Conservation (phyloP, 1,140 invertebrate species). For the Diachasmimorpha longicaudata region DNA sequence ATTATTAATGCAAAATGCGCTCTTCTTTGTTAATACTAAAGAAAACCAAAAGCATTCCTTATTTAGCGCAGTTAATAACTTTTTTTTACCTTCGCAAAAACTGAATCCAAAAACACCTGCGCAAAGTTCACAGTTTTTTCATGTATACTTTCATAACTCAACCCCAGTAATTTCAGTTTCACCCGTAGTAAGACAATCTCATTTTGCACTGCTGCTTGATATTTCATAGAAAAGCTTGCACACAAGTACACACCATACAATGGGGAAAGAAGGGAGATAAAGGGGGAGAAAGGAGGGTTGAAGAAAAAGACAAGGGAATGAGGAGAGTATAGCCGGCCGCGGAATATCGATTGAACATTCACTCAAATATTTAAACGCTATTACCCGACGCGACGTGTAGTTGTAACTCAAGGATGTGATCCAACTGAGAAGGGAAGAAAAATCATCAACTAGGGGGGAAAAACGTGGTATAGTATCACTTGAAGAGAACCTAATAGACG, state of each 20-base stretch:
- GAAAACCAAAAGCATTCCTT: too few species aligned
- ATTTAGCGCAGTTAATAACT: too few species aligned
- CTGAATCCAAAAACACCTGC: background rate
- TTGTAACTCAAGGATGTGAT: constrained; percentile 3
- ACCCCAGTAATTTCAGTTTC: background rate
- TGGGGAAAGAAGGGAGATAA: background rate
- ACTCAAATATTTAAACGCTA: constrained; percentile 56
- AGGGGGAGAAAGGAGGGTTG: constrained; percentile 25
- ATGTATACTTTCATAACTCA: background rate
- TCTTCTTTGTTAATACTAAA: too few species aligned
- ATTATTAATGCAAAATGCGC: too few species aligned
- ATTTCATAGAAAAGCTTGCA: constrained; percentile 48
- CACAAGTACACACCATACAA: background rate
- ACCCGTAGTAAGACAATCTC: constrained; percentile 43
- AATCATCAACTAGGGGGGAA: background rate
- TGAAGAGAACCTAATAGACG: too few species aligned
- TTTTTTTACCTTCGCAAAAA: too few species aligned
- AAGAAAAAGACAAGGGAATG: constrained; percentile 30
- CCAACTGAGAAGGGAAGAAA: background rate
- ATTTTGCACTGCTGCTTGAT: constrained; percentile 47
- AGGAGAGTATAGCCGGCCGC: constrained; percentile 31
- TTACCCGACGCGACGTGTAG: constrained; percentile 35
- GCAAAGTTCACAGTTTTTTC: background rate
- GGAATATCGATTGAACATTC: constrained; percentile 56
- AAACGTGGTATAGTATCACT: background rate